Percentiles rank a stretch among this genome's conserved stretches.
These are phyloP conservation scores for Leucoraja erinaceus DNA, from an alignment of 2,113 vertebrate species.

Conservation along the genomic window DNA sequence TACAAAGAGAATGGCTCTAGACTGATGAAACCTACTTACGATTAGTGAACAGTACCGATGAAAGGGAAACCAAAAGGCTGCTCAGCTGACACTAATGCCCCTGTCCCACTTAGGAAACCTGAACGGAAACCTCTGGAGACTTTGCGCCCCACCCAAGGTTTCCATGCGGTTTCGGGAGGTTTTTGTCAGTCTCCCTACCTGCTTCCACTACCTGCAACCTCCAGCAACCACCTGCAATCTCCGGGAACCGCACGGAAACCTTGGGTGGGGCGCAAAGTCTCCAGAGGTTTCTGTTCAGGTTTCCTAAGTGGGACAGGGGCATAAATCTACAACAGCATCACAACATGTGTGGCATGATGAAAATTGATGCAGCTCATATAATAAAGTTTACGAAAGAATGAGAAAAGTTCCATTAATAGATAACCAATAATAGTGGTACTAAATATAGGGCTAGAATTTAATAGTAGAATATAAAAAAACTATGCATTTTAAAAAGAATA, in stretches of 20 bases:
- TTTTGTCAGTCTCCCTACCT: too few species aligned
- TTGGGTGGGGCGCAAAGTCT: too few species aligned
- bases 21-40: neutral
- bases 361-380: neutral
- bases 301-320: too few species aligned
- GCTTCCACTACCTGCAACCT: too few species aligned
- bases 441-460: neutral
- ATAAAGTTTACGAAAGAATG: neutral
- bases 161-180: too few species aligned
- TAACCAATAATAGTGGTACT: too few species aligned
- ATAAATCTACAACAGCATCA: neutral
- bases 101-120: too few species aligned
- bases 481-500: neutral
- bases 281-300: too few species aligned
- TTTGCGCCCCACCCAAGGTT: too few species aligned
- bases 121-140: too few species aligned
- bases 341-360: neutral
- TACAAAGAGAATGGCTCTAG: neutral
- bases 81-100: neutral
- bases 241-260: too few species aligned
- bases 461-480: neutral
- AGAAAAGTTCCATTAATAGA: neutral
- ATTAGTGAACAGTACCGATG: neutral
- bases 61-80: neutral
- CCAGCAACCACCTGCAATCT: too few species aligned